These are phyloP conservation scores for Triops cancriformis DNA, from an alignment of 1,140 invertebrate genomes.

Conservation along the genomic window DNA sequence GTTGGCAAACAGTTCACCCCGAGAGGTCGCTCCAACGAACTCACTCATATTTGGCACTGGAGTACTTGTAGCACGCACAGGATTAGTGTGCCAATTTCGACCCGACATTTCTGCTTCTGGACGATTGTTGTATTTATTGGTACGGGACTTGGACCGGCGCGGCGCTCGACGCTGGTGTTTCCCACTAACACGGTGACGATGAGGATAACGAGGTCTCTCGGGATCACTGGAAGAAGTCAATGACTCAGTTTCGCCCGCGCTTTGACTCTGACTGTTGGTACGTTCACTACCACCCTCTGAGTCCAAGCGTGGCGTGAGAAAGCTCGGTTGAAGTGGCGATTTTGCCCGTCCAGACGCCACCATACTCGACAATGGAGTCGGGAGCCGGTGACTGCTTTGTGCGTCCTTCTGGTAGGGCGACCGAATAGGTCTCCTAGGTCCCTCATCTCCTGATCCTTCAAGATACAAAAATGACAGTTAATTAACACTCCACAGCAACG, in stretches of 20 bases:
- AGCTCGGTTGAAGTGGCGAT: neutral
- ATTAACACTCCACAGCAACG: too few relatives aligned
- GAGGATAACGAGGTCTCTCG: neutral
- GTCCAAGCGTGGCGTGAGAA: neutral
- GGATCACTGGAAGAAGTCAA: slow-evolving; percentile 4
- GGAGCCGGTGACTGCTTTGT: neutral
- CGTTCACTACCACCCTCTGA: neutral
- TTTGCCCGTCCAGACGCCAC: neutral
- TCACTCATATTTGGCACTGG: neutral
- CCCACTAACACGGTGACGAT: neutral
- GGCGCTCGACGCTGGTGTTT: neutral
- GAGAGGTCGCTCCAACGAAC: neutral
- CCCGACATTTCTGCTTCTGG: neutral
- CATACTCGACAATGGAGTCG: neutral
- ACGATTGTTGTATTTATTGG: neutral
- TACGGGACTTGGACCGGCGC: neutral
- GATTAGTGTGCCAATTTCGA: neutral
- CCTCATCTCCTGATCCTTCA: neutral
- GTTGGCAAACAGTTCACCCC: neutral
- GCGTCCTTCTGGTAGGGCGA: neutral
- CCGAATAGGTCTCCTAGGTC: neutral
- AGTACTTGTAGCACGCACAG: neutral
- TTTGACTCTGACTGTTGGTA: slow-evolving; percentile 10
- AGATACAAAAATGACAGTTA: neutral
- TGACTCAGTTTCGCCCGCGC: neutral